Base-by-base conservation (phyloP, 2,888 invertebrate species). In the Capitulum mitella region DNA sequence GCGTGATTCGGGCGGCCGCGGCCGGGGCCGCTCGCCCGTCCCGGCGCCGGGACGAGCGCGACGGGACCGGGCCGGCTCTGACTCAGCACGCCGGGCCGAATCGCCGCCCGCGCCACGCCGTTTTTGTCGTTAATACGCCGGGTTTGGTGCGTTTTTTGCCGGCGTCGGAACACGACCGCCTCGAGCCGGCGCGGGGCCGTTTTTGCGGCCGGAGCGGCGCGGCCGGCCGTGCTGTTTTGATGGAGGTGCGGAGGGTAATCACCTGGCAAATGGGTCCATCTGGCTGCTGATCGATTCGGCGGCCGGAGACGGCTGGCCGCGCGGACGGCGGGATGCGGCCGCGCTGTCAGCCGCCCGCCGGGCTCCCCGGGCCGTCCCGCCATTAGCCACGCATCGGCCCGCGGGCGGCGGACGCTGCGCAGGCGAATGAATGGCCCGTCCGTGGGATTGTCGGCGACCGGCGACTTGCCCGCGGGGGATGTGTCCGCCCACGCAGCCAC, bases 231-330 rank as follows among this genome's bases (percentile, higher is more conserved):
- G 58, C 34, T 64, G 64, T 64, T 64, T 32, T 64, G 64, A 32
- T 64, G 64, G 64, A 64, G 64, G 64, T 64, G 64, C 34, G 32
- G 58, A 14, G 34, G 34, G 64, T 64, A 64, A 64, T 64, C 64
- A 64, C 64, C 32, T 64, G 64, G 64, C 64, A 64, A 64, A 64
- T 64, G 64, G 64, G 34, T 16, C 64, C 64, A 34, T 34, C 64
- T 32, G 64, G 29, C 34, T 29, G 19, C 34, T 19, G 64, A 64
- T 64, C 64, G 64, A 64, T 29, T 10, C 58, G 58, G n/a, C 5
- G 26, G 29, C 58, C 29, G 58, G 29, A 29, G 29, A 61, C 26
- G 51, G 26, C 51, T 26, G 51, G 22, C 22, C 6, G 51, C 6
- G 51, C 22, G 51, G 51, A 51, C 51, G 51, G 22, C 51, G 51